Evolutionary conservation across 2,113 vertebrate genomes (phyloP).

Genomic region (Thunnus maccoyii): DNA sequence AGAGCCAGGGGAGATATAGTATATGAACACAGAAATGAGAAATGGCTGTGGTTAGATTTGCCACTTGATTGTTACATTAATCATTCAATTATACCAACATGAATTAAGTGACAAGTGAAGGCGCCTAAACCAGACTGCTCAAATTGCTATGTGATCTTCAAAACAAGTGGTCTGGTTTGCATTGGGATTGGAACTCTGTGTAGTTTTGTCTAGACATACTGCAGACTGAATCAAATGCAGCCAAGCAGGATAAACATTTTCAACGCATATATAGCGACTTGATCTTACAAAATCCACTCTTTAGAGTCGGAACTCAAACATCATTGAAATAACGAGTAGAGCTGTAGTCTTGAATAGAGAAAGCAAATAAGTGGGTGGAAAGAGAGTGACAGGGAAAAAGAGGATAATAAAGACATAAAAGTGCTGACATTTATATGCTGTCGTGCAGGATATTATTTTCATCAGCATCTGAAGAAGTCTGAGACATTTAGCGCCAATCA

Average conservation of each 20-base stretch:
- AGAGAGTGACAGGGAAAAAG: not conserved
- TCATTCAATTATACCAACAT: conserved; percentile 49
- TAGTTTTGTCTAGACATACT: conserved; percentile 20
- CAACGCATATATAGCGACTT: conserved; percentile 22
- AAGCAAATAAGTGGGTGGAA: conserved; percentile 32
- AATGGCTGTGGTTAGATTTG: conserved; percentile 55
- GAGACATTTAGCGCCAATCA: conserved; percentile 30
- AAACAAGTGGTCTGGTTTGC: conserved; percentile 28
- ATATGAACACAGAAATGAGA: conserved; percentile 37
- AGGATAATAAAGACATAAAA: not conserved
- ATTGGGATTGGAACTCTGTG: conserved; percentile 37
- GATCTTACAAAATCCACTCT: conserved; percentile 40
- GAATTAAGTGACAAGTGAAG: conserved; percentile 48
- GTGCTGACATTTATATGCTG: not conserved
- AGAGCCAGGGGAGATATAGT: conserved; percentile 19
- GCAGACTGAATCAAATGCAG: conserved; percentile 32
- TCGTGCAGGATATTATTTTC: conserved; percentile 22
- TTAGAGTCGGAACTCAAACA: conserved; percentile 20
- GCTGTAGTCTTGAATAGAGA: conserved; percentile 19
- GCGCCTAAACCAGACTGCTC: conserved; percentile 16
- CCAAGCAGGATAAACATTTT: conserved; percentile 31
- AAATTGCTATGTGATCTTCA: conserved; percentile 56
- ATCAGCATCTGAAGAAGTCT: conserved; percentile 8
- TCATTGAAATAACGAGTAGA: conserved; percentile 15
- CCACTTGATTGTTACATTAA: conserved; percentile 57